phyloP scores from a whole-genome alignment of 2,113 vertebrate genomes.

The Lamprologus callipterus region DNA sequence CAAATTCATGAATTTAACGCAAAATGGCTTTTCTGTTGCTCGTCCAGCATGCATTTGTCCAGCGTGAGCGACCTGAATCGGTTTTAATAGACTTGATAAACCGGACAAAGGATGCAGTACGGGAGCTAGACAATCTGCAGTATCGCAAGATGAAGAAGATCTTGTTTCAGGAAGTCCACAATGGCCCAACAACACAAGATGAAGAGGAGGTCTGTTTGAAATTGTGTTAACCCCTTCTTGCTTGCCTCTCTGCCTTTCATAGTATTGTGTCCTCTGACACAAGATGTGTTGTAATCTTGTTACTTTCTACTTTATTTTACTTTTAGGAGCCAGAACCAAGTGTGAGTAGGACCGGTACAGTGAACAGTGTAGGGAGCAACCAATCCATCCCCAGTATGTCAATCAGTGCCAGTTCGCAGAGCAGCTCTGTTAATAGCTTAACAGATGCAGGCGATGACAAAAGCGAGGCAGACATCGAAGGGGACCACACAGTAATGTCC shows the following conservation, averaged over 20 bases:
- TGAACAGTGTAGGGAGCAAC: conserved; percentile 98
- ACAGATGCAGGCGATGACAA: conserved; percentile 92
- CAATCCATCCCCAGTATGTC: conserved; percentile 99
- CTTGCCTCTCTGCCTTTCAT: background rate
- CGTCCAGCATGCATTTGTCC: conserved; percentile 90
- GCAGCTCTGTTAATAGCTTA: conserved; percentile 98
- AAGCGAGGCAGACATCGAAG: conserved; percentile 92
- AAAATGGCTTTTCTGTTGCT: background rate
- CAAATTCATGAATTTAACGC: background rate
- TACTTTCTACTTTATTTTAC: background rate
- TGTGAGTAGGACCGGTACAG: conserved; percentile 88
- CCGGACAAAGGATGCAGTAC: conserved; percentile 96
- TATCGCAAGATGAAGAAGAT: conserved; percentile 99
- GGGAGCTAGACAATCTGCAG: conserved; percentile 97
- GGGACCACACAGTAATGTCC: conserved; percentile 97
- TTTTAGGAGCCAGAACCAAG: conserved; percentile 87
- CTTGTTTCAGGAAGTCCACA: conserved; percentile 96
- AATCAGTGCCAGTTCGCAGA: conserved; percentile 98
- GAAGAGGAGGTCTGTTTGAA: conserved; percentile 86
- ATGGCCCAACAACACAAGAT: conserved; percentile 89
- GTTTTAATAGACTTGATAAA: conserved; percentile 96
- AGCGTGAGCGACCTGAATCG: conserved; percentile 89
- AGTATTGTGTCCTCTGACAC: background rate
- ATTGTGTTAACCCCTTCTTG: background rate
- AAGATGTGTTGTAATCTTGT: background rate